Evolutionary conservation across 2,888 invertebrate genomes (phyloP).

Genomic region (Lymantria dispar): DNA sequence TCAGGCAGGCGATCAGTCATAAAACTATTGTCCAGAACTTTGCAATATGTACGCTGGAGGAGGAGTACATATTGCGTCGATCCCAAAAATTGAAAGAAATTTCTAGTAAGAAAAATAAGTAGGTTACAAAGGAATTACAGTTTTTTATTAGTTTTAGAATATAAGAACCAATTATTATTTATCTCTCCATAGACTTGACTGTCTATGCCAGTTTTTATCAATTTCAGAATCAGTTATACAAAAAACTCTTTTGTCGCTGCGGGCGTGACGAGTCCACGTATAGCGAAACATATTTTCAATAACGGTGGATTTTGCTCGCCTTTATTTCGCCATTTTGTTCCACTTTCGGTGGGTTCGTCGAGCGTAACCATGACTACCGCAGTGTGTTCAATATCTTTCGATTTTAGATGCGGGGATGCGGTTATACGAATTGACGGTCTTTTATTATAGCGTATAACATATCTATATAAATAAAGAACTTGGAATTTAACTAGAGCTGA

Average conservation of each 20-base stretch:
- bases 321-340: slow-evolving; percentile 60
- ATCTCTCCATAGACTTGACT: not conserved
- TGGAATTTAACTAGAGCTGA: too few species aligned
- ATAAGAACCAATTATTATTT: not conserved
- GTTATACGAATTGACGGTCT: not conserved
- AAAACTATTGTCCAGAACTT: too few species aligned
- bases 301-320: slow-evolving; percentile 47
- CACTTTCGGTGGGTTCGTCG: slow-evolving; percentile 61
- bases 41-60: too few species aligned
- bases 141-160: too few species aligned
- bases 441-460: too few species aligned
- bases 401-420: slow-evolving; percentile 16
- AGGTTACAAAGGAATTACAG: too few species aligned
- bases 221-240: not conserved
- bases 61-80: too few species aligned
- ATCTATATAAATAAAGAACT: too few species aligned
- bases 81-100: too few species aligned
- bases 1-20: too few species aligned
- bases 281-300: slow-evolving; percentile 40
- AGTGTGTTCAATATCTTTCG: slow-evolving; percentile 57
- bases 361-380: slow-evolving; percentile 63
- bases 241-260: not conserved
- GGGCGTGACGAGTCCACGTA: slow-evolving; percentile 15
- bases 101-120: too few species aligned
- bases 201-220: not conserved